Percentiles rank a stretch among this genome's conserved stretches.
These are phyloP conservation scores for Leucophenga maculata DNA, from an alignment of 2,888 invertebrate species.

Conservation along the genomic window DNA sequence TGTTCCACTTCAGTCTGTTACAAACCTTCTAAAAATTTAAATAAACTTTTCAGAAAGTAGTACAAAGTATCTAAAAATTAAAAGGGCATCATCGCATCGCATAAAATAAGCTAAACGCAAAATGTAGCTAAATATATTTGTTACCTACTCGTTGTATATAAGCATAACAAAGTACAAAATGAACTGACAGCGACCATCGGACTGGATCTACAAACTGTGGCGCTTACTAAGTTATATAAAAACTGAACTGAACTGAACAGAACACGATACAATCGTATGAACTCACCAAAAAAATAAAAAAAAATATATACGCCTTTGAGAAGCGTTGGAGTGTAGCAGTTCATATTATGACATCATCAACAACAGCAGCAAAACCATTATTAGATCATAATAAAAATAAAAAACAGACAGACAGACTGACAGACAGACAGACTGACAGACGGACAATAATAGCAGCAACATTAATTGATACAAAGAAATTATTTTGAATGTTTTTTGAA, in stretches of 20 bases:
- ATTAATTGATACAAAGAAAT: not conserved
- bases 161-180: too few relatives aligned
- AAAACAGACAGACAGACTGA: slow-evolving; percentile 23
- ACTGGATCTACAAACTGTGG: too few relatives aligned
- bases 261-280: not conserved
- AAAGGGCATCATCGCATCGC: too few relatives aligned
- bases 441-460: not conserved
- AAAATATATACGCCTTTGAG: slow-evolving; percentile 3
- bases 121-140: too few relatives aligned
- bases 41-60: too few relatives aligned
- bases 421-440: not conserved
- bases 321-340: slow-evolving; percentile 56
- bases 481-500: not conserved
- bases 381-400: slow-evolving; percentile 36
- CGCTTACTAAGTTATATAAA: too few relatives aligned
- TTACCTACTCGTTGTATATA: too few relatives aligned
- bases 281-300: not conserved
- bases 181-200: too few relatives aligned
- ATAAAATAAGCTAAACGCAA: too few relatives aligned
- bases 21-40: too few relatives aligned
- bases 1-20: too few relatives aligned
- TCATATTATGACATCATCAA: slow-evolving; percentile 54
- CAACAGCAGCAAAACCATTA: slow-evolving; percentile 35
- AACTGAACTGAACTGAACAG: not conserved
- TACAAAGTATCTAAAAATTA: too few relatives aligned